phyloP scores from a whole-genome alignment of 2,113 vertebrate species.

The Lasiurus borealis region DNA sequence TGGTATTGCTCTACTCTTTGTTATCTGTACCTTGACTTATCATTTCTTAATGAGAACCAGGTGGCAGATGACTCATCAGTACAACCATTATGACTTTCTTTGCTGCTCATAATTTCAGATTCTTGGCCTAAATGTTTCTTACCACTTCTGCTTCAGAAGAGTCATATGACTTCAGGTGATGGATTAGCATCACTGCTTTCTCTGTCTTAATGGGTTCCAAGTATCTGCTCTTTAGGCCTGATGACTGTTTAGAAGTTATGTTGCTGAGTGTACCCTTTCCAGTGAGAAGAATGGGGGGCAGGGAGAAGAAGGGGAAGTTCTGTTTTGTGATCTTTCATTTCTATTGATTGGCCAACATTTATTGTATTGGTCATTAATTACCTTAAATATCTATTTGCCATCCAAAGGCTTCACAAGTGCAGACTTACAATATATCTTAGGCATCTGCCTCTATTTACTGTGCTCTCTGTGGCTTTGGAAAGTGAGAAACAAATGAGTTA shows the following conservation, averaged over 20 bases:
- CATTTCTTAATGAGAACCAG: conserved; percentile 79
- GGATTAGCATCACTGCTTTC: conserved; percentile 48
- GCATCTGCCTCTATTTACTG: background rate
- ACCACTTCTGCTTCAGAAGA: conserved; percentile 75
- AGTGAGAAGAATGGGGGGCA: background rate
- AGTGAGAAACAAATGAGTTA: conserved; percentile 48
- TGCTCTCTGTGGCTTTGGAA: conserved; percentile 42
- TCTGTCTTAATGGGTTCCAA: conserved; percentile 42
- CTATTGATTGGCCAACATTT: background rate
- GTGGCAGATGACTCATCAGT: conserved; percentile 83
- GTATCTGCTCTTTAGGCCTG: background rate
- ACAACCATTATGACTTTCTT: conserved; percentile 70
- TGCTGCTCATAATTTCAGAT: conserved; percentile 62
- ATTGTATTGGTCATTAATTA: background rate
- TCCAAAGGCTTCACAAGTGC: background rate
- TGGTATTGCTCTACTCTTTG: conserved; percentile 8
- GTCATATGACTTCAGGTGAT: conserved; percentile 78
- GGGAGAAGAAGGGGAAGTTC: background rate
- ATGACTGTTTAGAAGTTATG: background rate
- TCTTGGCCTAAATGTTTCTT: conserved; percentile 58
- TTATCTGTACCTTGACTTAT: conserved; percentile 69
- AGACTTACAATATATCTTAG: background rate
- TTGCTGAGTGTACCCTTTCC: background rate
- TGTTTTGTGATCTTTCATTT: background rate
- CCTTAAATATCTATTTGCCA: conserved; percentile 11